Evolutionary conservation across 2,113 vertebrate genomes (phyloP).

Genomic region (Lepisosteus osseus): DNA sequence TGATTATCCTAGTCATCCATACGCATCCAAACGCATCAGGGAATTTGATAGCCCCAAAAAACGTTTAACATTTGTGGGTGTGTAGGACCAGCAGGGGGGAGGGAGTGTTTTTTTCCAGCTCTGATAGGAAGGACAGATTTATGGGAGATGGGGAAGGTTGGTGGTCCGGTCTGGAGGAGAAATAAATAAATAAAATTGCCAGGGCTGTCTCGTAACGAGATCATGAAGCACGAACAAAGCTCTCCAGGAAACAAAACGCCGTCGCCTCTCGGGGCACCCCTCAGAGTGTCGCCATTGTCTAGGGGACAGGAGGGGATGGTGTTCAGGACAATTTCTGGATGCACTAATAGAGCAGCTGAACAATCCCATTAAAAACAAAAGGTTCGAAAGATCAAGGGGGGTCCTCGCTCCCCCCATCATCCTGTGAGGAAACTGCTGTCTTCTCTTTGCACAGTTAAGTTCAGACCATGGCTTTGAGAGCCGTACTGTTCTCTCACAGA

Average conservation of each 20-base stretch:
- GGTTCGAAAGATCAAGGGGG: constrained; percentile 23
- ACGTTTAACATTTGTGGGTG: background rate
- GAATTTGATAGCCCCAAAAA: no score
- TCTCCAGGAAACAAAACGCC: constrained; percentile 20
- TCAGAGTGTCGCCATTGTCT: background rate
- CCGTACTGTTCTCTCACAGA: no score
- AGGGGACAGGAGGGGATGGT: constrained; percentile 21
- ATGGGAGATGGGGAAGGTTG: constrained; percentile 18
- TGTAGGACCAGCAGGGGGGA: background rate
- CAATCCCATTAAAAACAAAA: constrained; percentile 24
- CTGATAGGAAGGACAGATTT: constrained; percentile 31
- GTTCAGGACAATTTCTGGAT: constrained; percentile 21
- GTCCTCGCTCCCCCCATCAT: constrained; percentile 18
- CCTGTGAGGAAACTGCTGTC: constrained; percentile 16
- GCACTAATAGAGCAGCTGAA: constrained; percentile 41
- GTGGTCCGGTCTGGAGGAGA: constrained; percentile 21
- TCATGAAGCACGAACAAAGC: constrained; percentile 40
- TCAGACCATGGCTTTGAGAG: no score
- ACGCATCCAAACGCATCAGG: no score
- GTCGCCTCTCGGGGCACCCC: constrained; percentile 1
- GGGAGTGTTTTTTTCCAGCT: no score
- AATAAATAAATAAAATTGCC: constrained; percentile 34
- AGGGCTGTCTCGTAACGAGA: constrained; percentile 30
- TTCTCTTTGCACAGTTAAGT: no score
- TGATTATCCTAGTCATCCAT: background rate